Conservation (phyloP, 2,888 invertebrate species). For the Caenorhabditis sp. region DNA sequence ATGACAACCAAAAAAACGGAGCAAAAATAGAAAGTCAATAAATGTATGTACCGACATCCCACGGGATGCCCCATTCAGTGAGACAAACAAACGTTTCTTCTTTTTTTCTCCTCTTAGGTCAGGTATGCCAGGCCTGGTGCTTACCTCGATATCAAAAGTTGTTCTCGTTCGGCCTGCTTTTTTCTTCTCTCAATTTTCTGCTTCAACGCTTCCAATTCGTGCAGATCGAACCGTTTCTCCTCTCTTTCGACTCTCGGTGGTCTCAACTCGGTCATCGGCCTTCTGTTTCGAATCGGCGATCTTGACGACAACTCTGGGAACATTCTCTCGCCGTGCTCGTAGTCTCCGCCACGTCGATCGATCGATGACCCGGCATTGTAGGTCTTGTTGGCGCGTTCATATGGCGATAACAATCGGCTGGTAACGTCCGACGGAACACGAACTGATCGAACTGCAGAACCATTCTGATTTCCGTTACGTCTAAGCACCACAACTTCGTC, state of each 20-base stretch:
- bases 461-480: conserved; percentile 1
- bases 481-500: conserved; percentile 31
- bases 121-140: not conserved
- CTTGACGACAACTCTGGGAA: not conserved
- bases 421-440: conserved; percentile 31
- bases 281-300: not conserved
- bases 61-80: no score
- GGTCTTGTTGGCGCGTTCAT: not conserved
- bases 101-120: no score
- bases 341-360: not conserved
- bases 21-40: not conserved
- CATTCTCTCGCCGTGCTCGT: not conserved
- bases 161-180: not conserved
- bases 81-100: no score
- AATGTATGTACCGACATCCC: not conserved
- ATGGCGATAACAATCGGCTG: conserved; percentile 20
- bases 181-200: not conserved
- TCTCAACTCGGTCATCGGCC: not conserved
- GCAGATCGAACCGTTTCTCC: not conserved
- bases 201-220: not conserved
- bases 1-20: no score
- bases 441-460: conserved; percentile 19
- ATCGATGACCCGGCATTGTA: not conserved
- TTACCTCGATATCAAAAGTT: not conserved
- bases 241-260: not conserved